Evolutionary conservation across 2,888 invertebrate species (phyloP).

Genomic region (Emmelina monodactyla): DNA sequence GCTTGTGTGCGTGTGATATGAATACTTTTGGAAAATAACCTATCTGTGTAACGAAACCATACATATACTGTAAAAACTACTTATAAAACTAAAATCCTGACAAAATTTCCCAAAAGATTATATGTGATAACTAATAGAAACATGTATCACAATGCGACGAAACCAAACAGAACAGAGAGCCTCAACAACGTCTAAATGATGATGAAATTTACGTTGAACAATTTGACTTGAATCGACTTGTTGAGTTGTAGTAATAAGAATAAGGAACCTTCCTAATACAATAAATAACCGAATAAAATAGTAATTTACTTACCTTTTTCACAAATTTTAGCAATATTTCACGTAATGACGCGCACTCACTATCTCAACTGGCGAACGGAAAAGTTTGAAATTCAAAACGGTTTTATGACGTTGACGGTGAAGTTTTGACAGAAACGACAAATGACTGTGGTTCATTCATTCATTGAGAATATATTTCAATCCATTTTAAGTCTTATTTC

Average conservation of each 20-base stretch:
- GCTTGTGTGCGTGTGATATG: constrained; percentile 2
- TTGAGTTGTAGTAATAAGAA: neutral
- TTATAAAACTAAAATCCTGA: constrained; percentile 4
- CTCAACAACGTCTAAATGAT: constrained; percentile 4
- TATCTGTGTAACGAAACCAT: neutral
- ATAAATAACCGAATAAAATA: constrained; percentile 4
- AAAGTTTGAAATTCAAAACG: constrained; percentile 1
- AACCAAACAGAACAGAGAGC: constrained; percentile 1
- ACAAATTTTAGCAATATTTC: constrained; percentile 1
- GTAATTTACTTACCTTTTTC: constrained; percentile 5
- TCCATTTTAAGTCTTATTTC: neutral
- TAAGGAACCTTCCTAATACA: neutral
- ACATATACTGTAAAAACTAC: constrained; percentile 4
- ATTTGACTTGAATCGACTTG: neutral
- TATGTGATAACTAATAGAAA: constrained; percentile 3
- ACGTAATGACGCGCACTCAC: neutral
- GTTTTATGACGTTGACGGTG: neutral
- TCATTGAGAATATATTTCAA: constrained; percentile 1
- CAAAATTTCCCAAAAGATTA: constrained; percentile 3
- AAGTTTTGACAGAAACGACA: neutral
- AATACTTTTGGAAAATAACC: constrained; percentile 2
- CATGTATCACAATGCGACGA: constrained; percentile 3
- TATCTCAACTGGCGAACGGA: neutral
- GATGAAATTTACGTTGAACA: constrained; percentile 3
- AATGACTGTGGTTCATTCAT: neutral